Evolutionary conservation across 2,888 invertebrate genomes (phyloP), one percentile per base, ranked within the genome.

Genomic region (Callyntrura guangdongensis): DNA sequence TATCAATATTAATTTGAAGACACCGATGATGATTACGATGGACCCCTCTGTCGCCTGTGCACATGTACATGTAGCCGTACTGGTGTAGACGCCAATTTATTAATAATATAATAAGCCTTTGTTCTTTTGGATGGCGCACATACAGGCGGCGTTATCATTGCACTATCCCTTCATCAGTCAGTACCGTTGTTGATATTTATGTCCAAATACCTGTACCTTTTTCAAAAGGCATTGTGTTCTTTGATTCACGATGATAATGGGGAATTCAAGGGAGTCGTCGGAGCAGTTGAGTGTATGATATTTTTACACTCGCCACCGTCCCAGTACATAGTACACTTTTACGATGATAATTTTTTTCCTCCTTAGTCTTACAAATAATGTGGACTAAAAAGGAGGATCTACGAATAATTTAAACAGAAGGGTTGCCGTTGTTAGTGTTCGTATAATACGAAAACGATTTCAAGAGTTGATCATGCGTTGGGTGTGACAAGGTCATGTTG

Each of bases 401-500:
- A 53, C 22, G 25, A 36, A 36, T 77, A 77, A 53, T 22, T 53
- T 53, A 22, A 47, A 9, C 20, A 69, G 47, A 47, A 72, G 47
- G 47, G 47, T 47, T 22, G 45, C 9, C 47, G 47, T 47, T 72
- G 17, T 72, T 20, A n/a, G 3, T 69, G 0, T 14, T 72, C 45
- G 6, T 72, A 72, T 77, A n/a, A 36, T 17, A 22, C 49, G n/a
- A 61, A 14, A 67, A n/a, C 20, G 47, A 89, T 89, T 89, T 89
- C 77, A 61, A 84, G 83, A 89, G 83, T 89, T 89, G 89, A 89
- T 89, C 89, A 89, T 83, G 89, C 89, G 84, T 89, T 89, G 89
- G 89, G 89, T 84, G 89, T 89, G 89, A 89, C 89, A 89, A 89
- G 89, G 89, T 89, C 89, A 89, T 36, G 61, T 56, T 36, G 22